These are phyloP conservation scores for Delichon dasypus DNA, from an alignment of 2,797 vertebrate genomes.

Conservation along the genomic window DNA sequence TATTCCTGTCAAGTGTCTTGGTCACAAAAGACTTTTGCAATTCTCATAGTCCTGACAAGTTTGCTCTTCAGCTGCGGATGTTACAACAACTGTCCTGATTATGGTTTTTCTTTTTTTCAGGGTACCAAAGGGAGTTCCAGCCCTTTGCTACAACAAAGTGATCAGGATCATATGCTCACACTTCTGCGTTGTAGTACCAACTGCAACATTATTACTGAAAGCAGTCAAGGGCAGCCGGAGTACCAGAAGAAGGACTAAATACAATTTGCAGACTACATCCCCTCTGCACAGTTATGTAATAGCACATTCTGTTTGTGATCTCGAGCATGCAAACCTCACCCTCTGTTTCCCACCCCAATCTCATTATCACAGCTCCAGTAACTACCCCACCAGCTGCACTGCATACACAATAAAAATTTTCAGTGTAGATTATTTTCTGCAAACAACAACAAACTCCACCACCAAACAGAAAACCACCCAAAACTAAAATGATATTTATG, in stretches of 20 bases:
- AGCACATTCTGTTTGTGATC: not conserved
- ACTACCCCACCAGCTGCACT: not conserved
- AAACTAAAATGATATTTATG: not conserved
- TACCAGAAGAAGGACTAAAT: not conserved
- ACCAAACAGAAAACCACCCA: not conserved
- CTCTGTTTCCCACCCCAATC: not conserved
- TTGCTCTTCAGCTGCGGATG: not conserved
- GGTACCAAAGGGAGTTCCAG: not conserved
- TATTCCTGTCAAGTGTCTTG: not conserved
- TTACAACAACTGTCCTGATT: not conserved
- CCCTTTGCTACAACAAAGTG: not conserved
- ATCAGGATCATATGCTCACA: not conserved
- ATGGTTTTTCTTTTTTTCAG: not conserved
- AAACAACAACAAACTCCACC: not conserved
- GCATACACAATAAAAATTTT: not conserved
- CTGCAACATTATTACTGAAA: not conserved
- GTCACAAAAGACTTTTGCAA: rapidly evolving
- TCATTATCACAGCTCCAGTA: not conserved
- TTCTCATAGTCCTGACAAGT: not conserved
- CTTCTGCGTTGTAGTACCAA: not conserved
- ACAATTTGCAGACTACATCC: not conserved
- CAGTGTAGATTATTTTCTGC: not conserved
- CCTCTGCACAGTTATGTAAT: not conserved
- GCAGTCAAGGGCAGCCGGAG: not conserved
- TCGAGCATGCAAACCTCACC: not conserved